Conservation (phyloP, 2,888 invertebrate genomes). For the Aphodius sticticus region DNA sequence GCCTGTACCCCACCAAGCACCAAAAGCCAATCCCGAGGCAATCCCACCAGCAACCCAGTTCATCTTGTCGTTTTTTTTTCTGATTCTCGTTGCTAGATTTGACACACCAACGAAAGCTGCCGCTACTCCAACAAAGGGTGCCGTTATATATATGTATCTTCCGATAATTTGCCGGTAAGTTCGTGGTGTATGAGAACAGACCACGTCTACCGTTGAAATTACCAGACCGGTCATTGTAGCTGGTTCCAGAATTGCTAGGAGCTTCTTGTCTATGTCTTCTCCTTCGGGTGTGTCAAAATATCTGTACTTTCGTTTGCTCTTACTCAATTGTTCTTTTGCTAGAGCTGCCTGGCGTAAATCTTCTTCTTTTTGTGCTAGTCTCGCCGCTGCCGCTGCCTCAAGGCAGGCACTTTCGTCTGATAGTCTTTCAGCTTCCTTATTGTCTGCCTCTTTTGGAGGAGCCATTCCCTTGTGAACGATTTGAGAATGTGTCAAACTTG, state of each 20-base stretch:
- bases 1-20: constrained; percentile 66
- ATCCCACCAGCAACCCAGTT: constrained; percentile 72
- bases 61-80: constrained; percentile 72
- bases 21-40: constrained; percentile 68
- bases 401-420: not conserved
- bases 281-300: constrained; percentile 79
- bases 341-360: not conserved
- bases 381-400: not conserved
- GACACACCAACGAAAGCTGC: constrained; percentile 73
- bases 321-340: not conserved
- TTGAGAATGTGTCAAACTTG: not conserved
- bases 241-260: constrained; percentile 67
- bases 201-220: constrained; percentile 66
- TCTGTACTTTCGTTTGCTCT: constrained; percentile 47
- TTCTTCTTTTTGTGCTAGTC: not conserved
- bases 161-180: constrained; percentile 62
- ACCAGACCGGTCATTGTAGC: constrained; percentile 62
- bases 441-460: not conserved
- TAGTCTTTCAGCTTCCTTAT: not conserved
- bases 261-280: constrained; percentile 70
- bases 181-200: constrained; percentile 68
- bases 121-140: constrained; percentile 75
- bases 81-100: constrained; percentile 66
- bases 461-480: not conserved
- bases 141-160: constrained; percentile 66